Percentiles rank a stretch among this genome's conserved stretches.
These are phyloP conservation scores for Muscina levida DNA, from an alignment of 2,888 invertebrate species.

Conservation along the genomic window DNA sequence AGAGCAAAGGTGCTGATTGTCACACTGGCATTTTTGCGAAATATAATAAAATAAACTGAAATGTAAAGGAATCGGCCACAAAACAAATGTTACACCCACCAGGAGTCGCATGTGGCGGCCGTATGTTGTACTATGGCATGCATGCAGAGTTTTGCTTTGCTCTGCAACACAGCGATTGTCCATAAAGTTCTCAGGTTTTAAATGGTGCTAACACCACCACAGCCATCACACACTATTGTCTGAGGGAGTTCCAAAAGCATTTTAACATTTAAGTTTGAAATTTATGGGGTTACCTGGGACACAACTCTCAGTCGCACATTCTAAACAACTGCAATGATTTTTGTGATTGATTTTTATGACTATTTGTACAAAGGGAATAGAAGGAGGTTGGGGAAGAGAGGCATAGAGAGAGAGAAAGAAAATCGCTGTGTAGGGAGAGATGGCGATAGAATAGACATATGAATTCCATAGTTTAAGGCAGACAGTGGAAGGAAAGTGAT, in stretches of 20 bases:
- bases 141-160: constrained; percentile 11
- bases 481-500: constrained; percentile 18
- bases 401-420: neutral
- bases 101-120: constrained; percentile 41
- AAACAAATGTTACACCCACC: constrained; percentile 64
- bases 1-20: constrained; percentile 66
- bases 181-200: constrained; percentile 40
- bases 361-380: constrained; percentile 30
- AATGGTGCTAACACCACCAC: constrained; percentile 52
- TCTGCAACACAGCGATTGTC: constrained; percentile 4
- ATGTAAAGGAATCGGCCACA: constrained; percentile 2
- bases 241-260: constrained; percentile 35
- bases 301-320: neutral
- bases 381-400: no score
- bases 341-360: constrained; percentile 61
- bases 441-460: neutral
- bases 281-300: constrained; percentile 49
- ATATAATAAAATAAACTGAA: constrained; percentile 1
- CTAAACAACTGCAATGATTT: constrained; percentile 15
- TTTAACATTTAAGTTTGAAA: constrained; percentile 55
- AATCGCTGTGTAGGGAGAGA: no score
- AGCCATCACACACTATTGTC: constrained; percentile 27
- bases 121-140: neutral
- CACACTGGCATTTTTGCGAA: constrained; percentile 54
- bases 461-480: constrained; percentile 1